Evolutionary conservation across 1,140 invertebrate genomes (phyloP), one percentile per base, ranked within the genome.

Genomic region (Cydia pomonella): DNA sequence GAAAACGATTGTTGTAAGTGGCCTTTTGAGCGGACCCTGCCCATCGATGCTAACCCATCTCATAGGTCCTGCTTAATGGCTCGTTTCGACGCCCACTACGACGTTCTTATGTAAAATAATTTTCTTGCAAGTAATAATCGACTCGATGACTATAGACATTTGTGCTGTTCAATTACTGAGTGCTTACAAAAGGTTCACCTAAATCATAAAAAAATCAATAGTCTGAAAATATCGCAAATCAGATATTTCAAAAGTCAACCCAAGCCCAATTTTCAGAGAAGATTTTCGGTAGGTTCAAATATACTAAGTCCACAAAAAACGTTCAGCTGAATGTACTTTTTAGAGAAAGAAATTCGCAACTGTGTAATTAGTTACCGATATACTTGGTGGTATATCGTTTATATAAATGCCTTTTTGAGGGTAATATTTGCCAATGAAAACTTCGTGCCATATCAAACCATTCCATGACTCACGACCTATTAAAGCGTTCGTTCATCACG

Each of bases 21-120:
- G 80, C 73, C 80, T 82, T 86, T 85, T 85, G 83, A 84, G 80
- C 79, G 76, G 63, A 50, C 75, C 75, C 73, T 72, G 59, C 13
- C 23, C 66, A 27, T 16, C 21, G 74, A 18, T 16, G 79, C 74
- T 77, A 81, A 87, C 85, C 84, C 81, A 78, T 78, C 83, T 87
- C 84, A 88, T 84, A 88, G 79, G 80, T 77, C 80, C 76, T 85
- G 81, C 80, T 77, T 87, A 87, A 88, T 87, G 84, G 83, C 80
- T 80, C 80, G 79, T 82, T 76, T 82, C 80, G 83, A 83, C 82
- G 79, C 47, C 29, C 18, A 62, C 21, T 29, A 18, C 44, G 23
- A 62, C 27, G 33, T 66, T 33, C 50, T 73, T 62, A 29, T 33
- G 25, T 27, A 75, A 80, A 72, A 72, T 74, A 53, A 69, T 63